Base-by-base conservation (phyloP, 2,888 invertebrate genomes). In the Troides aeacus region DNA sequence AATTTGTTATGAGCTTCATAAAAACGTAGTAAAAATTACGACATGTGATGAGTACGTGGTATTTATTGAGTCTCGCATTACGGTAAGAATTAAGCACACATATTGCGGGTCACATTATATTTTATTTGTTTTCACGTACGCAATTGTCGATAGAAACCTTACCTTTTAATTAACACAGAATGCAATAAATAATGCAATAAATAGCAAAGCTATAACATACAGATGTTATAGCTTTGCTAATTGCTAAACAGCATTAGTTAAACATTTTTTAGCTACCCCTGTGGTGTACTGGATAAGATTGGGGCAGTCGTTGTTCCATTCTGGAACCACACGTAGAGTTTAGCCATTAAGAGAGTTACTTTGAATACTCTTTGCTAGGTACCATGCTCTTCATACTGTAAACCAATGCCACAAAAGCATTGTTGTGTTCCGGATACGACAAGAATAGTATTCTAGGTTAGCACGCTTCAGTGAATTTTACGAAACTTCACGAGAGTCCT, bases 61-160 rank as follows among this genome's bases (percentile, higher is more conserved):
- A 56, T 62, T 56, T 56, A 21, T 67, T 39, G 30, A 62, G 56
- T 57, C 57, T 42, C 66, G 42, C 6, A 10, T 62, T 62, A 62
- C 57, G 56, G 62, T 62, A 53, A 30, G 30, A 63, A 60, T 67
- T 57, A 42, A 56, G 24, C 50, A 36, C 60, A 60, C 62, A 12
- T 12, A 23, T 39, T 62, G 39, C 18, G 12, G 3, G 50, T 42
- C 59, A 30, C 21, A 56, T 67, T 56, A 24, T 57, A 62, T 67
- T 67, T 56, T 39, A 67, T 67, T 62, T 67, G 39, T 23, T 61
- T 66, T 30, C 42, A 23, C 18, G 2, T 62, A 56, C 53, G 62
- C 56, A 62, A 67, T 53, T 39, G 18, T 53, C 23, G 21, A 23
- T 42, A 36, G 53, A 61, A 56, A 62, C 42, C 66, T 7, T 36